Evolutionary conservation across 1,140 invertebrate genomes (phyloP).

Genomic region (Rhagoletis pomonella): DNA sequence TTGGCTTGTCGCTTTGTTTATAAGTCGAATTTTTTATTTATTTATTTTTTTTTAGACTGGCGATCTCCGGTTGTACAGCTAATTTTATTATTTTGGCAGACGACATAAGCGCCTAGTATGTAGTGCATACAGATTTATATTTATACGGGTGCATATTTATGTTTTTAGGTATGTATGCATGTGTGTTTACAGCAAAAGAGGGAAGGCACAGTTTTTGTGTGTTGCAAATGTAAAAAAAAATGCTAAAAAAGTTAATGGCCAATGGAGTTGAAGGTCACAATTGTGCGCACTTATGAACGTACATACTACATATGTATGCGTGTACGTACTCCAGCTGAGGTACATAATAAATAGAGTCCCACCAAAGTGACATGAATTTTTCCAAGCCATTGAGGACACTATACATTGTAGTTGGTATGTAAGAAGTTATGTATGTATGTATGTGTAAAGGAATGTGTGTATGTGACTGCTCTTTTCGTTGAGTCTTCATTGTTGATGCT

Average conservation of each 20-base stretch:
- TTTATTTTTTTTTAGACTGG: not conserved
- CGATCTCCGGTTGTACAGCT: not conserved
- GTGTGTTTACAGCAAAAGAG: too few species aligned
- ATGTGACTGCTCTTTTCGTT: not conserved
- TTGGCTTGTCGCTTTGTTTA: not conserved
- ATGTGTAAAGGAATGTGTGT: not conserved
- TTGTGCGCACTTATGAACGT: not conserved
- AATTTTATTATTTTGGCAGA: constrained; percentile 38
- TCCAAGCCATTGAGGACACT: constrained; percentile 8
- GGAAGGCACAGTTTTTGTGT: too few species aligned
- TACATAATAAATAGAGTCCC: not conserved
- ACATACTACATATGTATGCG: not conserved
- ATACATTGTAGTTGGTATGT: not conserved
- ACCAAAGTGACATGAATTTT: constrained; percentile 10
- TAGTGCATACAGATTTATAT: not conserved
- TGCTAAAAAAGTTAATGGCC: not conserved
- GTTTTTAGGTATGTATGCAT: too few species aligned
- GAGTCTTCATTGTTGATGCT: not conserved
- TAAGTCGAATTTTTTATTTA: too few species aligned
- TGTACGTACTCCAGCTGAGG: not conserved
- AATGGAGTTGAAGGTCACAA: constrained; percentile 27
- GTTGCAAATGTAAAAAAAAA: not conserved
- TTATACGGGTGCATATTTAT: too few species aligned
- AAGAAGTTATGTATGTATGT: not conserved
- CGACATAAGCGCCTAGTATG: constrained; percentile 1